Conservation (phyloP, 1,140 invertebrate species). For the Caenorhabditis brenneri region DNA sequence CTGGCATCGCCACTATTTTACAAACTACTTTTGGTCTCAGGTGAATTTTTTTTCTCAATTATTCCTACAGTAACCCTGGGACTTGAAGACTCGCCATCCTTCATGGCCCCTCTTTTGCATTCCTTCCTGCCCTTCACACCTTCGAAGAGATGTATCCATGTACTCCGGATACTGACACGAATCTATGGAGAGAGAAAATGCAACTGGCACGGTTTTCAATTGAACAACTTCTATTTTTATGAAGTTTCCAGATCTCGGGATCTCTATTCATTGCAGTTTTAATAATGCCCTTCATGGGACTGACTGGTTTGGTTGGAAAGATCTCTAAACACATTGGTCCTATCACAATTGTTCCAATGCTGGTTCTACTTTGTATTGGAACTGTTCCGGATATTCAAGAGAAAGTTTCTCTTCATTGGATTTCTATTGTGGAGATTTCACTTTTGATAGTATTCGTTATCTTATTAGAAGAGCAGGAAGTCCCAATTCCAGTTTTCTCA, state of each 20-base stretch:
- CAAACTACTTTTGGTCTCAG: conserved; percentile 52
- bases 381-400: conserved; percentile 68
- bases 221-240: background rate
- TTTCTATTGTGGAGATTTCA: conserved; percentile 66
- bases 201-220: background rate
- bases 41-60: too few relatives aligned
- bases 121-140: conserved; percentile 52
- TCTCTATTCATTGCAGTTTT: conserved; percentile 66
- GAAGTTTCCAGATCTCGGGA: conserved; percentile 55
- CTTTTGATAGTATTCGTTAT: background rate
- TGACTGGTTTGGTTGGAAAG: conserved; percentile 71
- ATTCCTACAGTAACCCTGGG: background rate
- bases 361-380: conserved; percentile 71
- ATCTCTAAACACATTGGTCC: conserved; percentile 70
- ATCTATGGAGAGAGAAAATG: background rate
- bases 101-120: conserved; percentile 55
- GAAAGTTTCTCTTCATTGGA: conserved; percentile 66
- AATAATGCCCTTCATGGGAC: conserved; percentile 71
- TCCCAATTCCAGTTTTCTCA: conserved; percentile 51
- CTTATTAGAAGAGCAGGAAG: conserved; percentile 13
- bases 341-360: conserved; percentile 60
- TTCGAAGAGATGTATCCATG: conserved; percentile 39
- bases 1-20: conserved; percentile 52
- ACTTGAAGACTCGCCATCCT: conserved; percentile 46
- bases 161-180: conserved; percentile 4